Conservation (phyloP, 2,113 vertebrate species). For the Malurus alboscapulatus region DNA sequence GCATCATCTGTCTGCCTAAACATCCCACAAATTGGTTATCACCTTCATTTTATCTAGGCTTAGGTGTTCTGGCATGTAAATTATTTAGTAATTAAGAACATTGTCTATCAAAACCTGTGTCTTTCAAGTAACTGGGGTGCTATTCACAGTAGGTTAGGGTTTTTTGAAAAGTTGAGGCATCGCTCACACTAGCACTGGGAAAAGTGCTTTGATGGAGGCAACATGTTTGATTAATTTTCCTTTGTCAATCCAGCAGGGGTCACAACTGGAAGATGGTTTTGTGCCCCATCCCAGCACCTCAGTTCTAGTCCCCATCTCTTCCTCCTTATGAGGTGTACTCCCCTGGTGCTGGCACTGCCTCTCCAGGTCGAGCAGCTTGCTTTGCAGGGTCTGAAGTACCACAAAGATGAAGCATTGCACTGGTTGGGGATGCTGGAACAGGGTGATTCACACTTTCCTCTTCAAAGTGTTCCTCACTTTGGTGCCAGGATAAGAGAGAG, state of each 20-base stretch:
- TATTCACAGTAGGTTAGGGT: neutral
- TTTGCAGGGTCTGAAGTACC: neutral
- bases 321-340: neutral
- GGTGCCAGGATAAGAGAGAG: neutral
- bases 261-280: neutral
- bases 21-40: neutral
- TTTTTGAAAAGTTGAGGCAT: too few species aligned
- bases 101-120: accelerated
- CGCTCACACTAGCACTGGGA: neutral
- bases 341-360: neutral
- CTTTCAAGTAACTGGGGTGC: neutral
- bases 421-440: neutral
- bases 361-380: neutral
- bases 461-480: neutral
- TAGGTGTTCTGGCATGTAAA: neutral
- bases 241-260: neutral
- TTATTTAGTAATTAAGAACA: neutral
- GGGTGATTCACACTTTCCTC: neutral
- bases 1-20: neutral
- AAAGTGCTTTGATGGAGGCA: neutral
- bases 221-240: neutral
- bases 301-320: neutral
- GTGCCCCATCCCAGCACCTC: neutral
- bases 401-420: neutral
- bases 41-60: neutral